Percentiles rank a stretch among this genome's conserved stretches.
These are phyloP conservation scores for Catonia carolina DNA, from an alignment of 2,888 invertebrate genomes.

Conservation along the genomic window DNA sequence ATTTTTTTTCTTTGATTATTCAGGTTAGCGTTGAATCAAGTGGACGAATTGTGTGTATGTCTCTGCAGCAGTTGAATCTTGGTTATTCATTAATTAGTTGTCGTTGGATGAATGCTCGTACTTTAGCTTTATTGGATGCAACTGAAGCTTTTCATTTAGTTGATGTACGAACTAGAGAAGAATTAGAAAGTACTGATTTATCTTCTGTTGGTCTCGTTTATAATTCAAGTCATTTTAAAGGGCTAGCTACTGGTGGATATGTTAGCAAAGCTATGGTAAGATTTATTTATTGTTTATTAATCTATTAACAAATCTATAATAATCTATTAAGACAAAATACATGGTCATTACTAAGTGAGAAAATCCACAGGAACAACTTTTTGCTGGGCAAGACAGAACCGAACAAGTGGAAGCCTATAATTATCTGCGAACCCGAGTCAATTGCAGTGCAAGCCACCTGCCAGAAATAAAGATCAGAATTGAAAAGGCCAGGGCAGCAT, in stretches of 20 bases:
- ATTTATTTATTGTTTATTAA: background rate
- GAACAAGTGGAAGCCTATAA: too few relatives aligned
- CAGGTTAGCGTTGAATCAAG: conserved; percentile 49
- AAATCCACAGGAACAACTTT: too few relatives aligned
- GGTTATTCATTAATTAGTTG: conserved; percentile 66
- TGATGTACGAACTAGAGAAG: conserved; percentile 83
- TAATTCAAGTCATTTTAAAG: conserved; percentile 82
- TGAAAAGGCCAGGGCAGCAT: too few relatives aligned
- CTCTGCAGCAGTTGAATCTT: conserved; percentile 63
- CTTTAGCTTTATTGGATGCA: conserved; percentile 77
- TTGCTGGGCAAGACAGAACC: too few relatives aligned
- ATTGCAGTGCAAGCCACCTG: too few relatives aligned
- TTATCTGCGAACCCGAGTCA: too few relatives aligned
- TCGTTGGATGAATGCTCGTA: conserved; percentile 75
- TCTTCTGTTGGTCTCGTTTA: conserved; percentile 76
- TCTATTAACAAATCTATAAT: background rate
- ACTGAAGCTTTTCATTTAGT: conserved; percentile 79
- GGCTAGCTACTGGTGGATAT: conserved; percentile 91
- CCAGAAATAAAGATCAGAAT: too few relatives aligned
- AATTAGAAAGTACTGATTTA: conserved; percentile 75
- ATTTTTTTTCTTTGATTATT: background rate
- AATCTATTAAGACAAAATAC: too few relatives aligned
- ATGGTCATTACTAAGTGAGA: too few relatives aligned
- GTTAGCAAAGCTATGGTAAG: conserved; percentile 68
- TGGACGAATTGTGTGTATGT: conserved; percentile 52